phyloP scores from a whole-genome alignment of 2,888 invertebrate genomes.

The Halictus ligatus region DNA sequence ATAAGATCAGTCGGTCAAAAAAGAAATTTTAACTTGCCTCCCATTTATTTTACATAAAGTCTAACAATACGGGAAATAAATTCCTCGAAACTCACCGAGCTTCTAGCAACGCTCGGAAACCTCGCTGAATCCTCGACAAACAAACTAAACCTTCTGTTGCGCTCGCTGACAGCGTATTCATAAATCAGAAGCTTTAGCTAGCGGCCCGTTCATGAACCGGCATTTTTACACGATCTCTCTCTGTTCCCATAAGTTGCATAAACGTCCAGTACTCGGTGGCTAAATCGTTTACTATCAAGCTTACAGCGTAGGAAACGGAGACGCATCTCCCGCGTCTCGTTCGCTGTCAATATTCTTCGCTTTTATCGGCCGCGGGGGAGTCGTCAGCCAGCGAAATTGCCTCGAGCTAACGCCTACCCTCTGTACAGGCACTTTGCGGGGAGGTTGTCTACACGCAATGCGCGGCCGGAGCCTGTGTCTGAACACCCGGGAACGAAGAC shows the following conservation, averaged over 20 bases:
- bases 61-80: background rate
- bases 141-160: background rate
- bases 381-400: background rate
- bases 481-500: conserved; percentile 7
- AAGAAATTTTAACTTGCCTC: too few species aligned
- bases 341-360: conserved; percentile 8
- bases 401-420: conserved; percentile 5
- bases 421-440: background rate
- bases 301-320: background rate
- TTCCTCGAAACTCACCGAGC: background rate
- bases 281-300: background rate
- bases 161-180: background rate
- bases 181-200: background rate
- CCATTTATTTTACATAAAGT: background rate
- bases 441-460: background rate
- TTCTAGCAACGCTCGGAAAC: background rate
- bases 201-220: background rate
- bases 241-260: background rate
- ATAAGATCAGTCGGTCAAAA: too few species aligned
- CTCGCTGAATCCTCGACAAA: background rate
- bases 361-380: background rate
- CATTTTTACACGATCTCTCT: background rate
- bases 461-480: background rate
- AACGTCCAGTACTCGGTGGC: background rate
- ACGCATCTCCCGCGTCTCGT: background rate